Evolutionary conservation across 2,797 vertebrate species (phyloP).

Genomic region (Ctenopoma multispine): DNA sequence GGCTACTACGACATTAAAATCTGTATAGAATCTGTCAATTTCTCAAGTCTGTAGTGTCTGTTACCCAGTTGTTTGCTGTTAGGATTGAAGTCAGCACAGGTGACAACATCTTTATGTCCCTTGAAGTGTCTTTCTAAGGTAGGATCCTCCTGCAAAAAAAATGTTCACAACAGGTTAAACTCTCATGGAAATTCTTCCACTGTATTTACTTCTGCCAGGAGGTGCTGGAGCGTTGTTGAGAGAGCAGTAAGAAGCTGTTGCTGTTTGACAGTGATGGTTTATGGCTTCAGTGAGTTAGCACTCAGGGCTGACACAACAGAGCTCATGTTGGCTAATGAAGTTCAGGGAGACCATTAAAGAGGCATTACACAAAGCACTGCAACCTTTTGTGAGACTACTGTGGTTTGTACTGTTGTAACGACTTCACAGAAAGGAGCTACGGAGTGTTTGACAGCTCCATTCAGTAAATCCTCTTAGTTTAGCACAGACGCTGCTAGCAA

Average conservation of each 20-base stretch:
- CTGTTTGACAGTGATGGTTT: too few relatives aligned
- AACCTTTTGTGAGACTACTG: too few relatives aligned
- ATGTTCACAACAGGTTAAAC: background rate
- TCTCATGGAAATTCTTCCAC: background rate
- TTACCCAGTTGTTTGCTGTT: conserved; percentile 84
- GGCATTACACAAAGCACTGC: background rate
- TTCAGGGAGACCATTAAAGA: background rate
- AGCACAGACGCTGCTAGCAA: conserved; percentile 28
- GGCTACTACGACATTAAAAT: too few relatives aligned
- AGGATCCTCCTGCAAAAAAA: conserved; percentile 83
- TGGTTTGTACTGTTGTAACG: background rate
- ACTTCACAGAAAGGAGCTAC: background rate
- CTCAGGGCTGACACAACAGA: too few relatives aligned
- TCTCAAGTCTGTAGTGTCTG: background rate
- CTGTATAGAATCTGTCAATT: background rate
- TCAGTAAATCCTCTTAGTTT: conserved; percentile 68
- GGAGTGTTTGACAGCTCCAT: conserved; percentile 25
- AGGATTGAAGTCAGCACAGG: conserved; percentile 84
- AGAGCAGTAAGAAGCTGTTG: too few relatives aligned
- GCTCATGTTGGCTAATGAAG: too few relatives aligned
- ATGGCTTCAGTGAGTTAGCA: too few relatives aligned
- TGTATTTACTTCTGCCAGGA: too few relatives aligned
- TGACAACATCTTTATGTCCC: conserved; percentile 83
- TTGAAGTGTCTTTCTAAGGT: conserved; percentile 81
- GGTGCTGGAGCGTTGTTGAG: too few relatives aligned